Percentiles rank a stretch among this genome's conserved stretches.
These are phyloP conservation scores for Cryptotis parvus DNA, from an alignment of 2,113 vertebrate genomes.

Conservation along the genomic window DNA sequence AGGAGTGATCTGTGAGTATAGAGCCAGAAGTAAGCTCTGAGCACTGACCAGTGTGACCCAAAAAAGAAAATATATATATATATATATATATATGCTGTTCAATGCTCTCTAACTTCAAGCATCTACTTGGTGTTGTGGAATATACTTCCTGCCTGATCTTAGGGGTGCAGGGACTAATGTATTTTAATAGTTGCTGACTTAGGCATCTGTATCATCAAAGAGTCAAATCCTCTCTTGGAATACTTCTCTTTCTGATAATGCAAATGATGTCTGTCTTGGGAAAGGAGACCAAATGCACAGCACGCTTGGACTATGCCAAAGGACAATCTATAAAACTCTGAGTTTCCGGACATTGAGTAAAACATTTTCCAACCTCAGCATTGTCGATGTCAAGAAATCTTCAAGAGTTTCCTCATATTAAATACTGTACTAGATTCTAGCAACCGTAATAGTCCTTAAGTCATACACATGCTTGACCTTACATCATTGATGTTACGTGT, in stretches of 20 bases:
- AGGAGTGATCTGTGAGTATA: too few relatives aligned
- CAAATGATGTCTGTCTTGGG: constrained; percentile 11
- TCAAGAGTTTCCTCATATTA: background rate
- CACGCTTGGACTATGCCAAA: background rate
- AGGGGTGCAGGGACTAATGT: background rate
- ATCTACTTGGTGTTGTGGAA: background rate
- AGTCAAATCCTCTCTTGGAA: background rate
- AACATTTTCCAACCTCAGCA: constrained; percentile 29
- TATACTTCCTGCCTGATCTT: background rate
- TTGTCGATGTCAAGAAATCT: constrained; percentile 49
- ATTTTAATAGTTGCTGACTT: constrained; percentile 51
- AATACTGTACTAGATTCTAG: too few relatives aligned
- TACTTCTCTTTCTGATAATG: constrained; percentile 14
- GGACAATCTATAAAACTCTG: background rate
- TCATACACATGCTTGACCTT: background rate
- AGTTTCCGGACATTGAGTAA: background rate
- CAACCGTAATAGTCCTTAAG: background rate
- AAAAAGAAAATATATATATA: too few relatives aligned
- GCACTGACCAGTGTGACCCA: too few relatives aligned
- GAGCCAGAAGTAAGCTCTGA: too few relatives aligned
- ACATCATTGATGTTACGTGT: constrained; percentile 1
- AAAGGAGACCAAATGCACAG: background rate
- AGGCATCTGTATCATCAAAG: constrained; percentile 6
- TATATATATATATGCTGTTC: background rate
- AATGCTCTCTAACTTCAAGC: background rate